Percentiles rank a stretch among this genome's conserved stretches.
Conservation (phyloP, 2,797 vertebrate species). For the Syncerus caffer region DNA sequence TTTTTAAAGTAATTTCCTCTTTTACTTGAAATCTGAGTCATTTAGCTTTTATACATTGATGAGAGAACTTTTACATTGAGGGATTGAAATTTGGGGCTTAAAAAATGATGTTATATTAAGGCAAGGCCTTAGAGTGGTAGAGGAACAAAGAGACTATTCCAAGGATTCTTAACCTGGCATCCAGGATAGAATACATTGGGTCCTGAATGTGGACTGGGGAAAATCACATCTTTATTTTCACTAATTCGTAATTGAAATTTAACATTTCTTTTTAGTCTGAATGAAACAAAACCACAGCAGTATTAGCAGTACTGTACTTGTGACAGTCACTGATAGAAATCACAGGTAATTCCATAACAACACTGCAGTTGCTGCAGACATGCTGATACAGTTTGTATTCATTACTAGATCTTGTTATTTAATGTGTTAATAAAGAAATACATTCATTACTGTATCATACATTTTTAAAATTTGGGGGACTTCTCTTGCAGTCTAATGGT, state of each 20-base stretch:
- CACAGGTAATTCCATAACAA: background rate
- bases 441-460: background rate
- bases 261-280: constrained; percentile 13
- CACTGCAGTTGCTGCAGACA: background rate
- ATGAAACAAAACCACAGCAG: background rate
- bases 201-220: background rate
- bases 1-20: constrained; percentile 15
- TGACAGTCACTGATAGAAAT: background rate
- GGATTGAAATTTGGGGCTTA: background rate
- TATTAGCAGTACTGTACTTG: background rate
- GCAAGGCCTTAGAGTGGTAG: background rate
- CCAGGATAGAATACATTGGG: background rate
- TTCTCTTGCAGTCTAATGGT: background rate
- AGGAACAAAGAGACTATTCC: background rate
- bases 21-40: background rate
- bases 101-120: background rate
- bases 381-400: background rate
- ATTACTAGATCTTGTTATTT: constrained; percentile 2
- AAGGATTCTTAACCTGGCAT: background rate
- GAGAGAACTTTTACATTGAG: background rate
- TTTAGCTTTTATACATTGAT: constrained; percentile 18
- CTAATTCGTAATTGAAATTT: background rate
- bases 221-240: background rate
- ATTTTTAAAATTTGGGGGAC: background rate
- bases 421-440: background rate